phyloP scores from a whole-genome alignment of 2,888 invertebrate species.

The Leptinotarsa rubiginosa region DNA sequence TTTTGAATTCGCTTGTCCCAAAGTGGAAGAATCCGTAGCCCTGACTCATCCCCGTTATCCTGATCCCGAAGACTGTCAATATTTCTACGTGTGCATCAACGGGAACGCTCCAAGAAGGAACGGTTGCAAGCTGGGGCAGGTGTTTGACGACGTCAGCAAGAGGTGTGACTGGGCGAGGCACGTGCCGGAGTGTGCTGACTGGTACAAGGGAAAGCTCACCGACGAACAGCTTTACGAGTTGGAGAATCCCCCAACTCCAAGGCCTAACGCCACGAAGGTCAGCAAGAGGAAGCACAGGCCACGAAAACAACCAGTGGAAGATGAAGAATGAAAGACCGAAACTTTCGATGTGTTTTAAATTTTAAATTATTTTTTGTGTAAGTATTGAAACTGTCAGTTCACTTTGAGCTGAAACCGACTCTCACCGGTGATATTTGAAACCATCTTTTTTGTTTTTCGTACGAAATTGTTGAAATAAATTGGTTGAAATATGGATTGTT shows the following conservation, averaged over 20 bases:
- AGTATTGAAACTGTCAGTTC: not conserved
- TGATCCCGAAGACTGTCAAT: constrained; percentile 90
- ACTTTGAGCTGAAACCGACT: not conserved
- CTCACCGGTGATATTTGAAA: not conserved
- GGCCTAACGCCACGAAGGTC: constrained; percentile 70
- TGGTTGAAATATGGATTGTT: not conserved
- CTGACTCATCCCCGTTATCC: constrained; percentile 87
- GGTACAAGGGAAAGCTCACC: constrained; percentile 88
- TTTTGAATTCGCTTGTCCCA: constrained; percentile 85
- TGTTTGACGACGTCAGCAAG: constrained; percentile 83
- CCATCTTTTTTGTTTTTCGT: not conserved
- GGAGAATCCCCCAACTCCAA: constrained; percentile 81
- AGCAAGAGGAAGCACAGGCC: constrained; percentile 66
- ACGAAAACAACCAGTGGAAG: constrained; percentile 34
- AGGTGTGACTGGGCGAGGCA: constrained; percentile 89
- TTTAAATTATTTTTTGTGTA: constrained; percentile 15
- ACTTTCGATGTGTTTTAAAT: constrained; percentile 5
- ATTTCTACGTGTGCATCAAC: constrained; percentile 92
- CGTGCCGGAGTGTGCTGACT: constrained; percentile 90
- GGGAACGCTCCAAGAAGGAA: constrained; percentile 86
- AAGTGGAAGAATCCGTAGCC: constrained; percentile 78
- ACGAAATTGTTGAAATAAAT: not conserved
- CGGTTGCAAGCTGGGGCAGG: constrained; percentile 90
- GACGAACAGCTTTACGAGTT: constrained; percentile 83
- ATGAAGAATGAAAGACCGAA: constrained; percentile 19